These are phyloP conservation scores for Lordiphosa collinella DNA, from an alignment of 1,140 invertebrate species.

Conservation along the genomic window DNA sequence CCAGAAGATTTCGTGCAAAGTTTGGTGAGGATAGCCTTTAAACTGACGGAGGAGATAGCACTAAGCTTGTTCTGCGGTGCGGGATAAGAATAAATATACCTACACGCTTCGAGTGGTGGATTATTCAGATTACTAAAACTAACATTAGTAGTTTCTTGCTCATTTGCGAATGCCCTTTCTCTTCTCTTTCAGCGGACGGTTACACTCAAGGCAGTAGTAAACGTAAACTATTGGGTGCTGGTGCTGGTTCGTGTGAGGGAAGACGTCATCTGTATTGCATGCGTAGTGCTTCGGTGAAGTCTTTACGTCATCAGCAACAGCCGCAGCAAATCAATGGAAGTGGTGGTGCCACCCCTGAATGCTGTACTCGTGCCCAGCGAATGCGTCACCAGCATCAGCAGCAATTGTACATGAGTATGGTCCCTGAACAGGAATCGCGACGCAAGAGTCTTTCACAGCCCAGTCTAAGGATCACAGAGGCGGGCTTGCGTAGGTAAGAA, in stretches of 20 bases:
- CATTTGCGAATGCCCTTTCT: background rate
- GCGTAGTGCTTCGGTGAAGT: slow-evolving; percentile 61
- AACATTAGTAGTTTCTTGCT: too few relatives aligned
- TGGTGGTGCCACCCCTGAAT: slow-evolving; percentile 7
- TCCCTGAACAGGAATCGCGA: slow-evolving; percentile 31
- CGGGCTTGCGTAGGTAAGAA: slow-evolving; percentile 62
- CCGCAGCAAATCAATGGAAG: slow-evolving; percentile 21
- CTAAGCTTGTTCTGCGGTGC: too few relatives aligned
- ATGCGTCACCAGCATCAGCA: slow-evolving; percentile 42
- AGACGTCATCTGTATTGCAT: slow-evolving; percentile 69
- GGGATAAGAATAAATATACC: too few relatives aligned
- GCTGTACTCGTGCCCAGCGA: slow-evolving; percentile 38
- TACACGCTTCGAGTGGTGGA: too few relatives aligned
- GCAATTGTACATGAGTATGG: slow-evolving; percentile 13
- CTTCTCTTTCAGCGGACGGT: slow-evolving; percentile 29
- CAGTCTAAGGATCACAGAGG: slow-evolving; percentile 62
- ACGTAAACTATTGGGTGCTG: slow-evolving; percentile 32
- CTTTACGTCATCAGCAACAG: slow-evolving; percentile 40
- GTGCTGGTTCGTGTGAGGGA: slow-evolving; percentile 39
- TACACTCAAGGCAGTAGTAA: slow-evolving; percentile 53
- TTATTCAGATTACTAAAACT: too few relatives aligned
- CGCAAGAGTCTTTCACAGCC: slow-evolving; percentile 65
- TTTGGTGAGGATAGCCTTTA: too few relatives aligned
- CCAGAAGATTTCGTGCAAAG: too few relatives aligned
- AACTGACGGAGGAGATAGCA: too few relatives aligned